Evolutionary conservation across 2,113 vertebrate genomes (phyloP).

Genomic region (Paradisaea rubra): DNA sequence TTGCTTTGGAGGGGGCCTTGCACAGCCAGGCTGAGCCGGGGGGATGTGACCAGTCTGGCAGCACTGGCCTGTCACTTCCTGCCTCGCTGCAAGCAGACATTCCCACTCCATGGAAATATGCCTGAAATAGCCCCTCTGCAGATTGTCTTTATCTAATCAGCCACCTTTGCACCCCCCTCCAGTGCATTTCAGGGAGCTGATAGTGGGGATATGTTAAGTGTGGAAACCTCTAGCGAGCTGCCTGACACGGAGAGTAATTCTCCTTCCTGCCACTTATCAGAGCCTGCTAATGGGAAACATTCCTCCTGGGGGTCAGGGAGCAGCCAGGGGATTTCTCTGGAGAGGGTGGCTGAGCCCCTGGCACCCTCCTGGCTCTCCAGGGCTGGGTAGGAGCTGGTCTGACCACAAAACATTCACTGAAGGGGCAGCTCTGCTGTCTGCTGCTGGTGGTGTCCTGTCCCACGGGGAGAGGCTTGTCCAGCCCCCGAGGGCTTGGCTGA

Average conservation of each 20-base stretch:
- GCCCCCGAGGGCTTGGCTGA: not conserved
- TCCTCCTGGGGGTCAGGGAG: constrained; percentile 11
- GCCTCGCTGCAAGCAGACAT: not conserved
- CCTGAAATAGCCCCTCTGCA: constrained; percentile 56
- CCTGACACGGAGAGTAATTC: not conserved
- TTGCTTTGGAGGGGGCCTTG: not conserved
- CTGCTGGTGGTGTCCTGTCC: not conserved
- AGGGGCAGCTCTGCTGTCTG: not conserved
- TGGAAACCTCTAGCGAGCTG: constrained; percentile 35
- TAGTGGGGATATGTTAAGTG: constrained; percentile 50
- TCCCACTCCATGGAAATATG: constrained; percentile 62
- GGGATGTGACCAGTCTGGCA: not conserved
- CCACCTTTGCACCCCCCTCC: not conserved
- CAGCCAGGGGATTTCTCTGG: not conserved
- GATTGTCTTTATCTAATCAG: constrained; percentile 68
- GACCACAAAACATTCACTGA: not conserved
- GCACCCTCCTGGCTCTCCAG: not conserved
- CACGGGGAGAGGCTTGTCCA: not conserved
- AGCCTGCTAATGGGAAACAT: constrained; percentile 51
- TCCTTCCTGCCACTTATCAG: constrained; percentile 64
- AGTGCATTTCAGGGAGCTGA: constrained; percentile 59
- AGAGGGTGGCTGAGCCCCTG: not conserved
- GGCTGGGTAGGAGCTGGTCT: not conserved
- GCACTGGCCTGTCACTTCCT: constrained; percentile 22
- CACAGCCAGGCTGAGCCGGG: not conserved